These are phyloP conservation scores for Corythoichthys intestinalis DNA, from an alignment of 2,113 vertebrate species.

Conservation along the genomic window DNA sequence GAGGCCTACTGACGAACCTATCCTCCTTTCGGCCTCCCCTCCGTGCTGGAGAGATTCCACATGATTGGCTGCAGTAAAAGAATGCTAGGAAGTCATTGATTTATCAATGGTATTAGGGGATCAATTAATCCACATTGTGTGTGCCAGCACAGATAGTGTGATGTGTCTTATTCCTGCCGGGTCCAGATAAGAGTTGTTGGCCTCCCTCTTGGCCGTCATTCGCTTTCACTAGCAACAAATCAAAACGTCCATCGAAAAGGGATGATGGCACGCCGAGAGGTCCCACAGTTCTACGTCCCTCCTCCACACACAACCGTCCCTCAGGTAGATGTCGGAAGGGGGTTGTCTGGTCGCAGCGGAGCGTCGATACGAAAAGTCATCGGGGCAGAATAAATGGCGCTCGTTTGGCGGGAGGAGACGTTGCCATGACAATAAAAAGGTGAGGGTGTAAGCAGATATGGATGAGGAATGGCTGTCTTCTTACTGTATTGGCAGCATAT, in stretches of 20 bases:
- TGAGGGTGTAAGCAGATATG: neutral
- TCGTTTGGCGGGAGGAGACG: slow-evolving; percentile 35
- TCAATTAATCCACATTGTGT: slow-evolving; percentile 83
- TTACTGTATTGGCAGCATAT: neutral
- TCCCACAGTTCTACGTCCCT: slow-evolving; percentile 34
- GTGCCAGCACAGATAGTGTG: slow-evolving; percentile 76
- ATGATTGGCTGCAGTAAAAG: slow-evolving; percentile 63
- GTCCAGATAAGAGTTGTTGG: slow-evolving; percentile 68
- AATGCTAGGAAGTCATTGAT: slow-evolving; percentile 67
- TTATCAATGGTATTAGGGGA: slow-evolving; percentile 80
- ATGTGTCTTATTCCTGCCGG: slow-evolving; percentile 75
- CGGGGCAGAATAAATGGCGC: slow-evolving; percentile 48
- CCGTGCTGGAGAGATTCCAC: slow-evolving; percentile 30
- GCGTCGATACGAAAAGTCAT: slow-evolving; percentile 58
- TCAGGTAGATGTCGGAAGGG: slow-evolving; percentile 27
- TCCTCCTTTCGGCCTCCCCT: slow-evolving; percentile 51
- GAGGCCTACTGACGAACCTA: slow-evolving; percentile 69
- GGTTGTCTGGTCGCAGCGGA: slow-evolving; percentile 57
- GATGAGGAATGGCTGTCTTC: neutral
- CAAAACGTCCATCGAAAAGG: slow-evolving; percentile 59
- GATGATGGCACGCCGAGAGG: slow-evolving; percentile 46
- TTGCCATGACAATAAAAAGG: slow-evolving; percentile 45
- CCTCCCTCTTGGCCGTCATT: slow-evolving; percentile 36
- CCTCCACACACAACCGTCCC: neutral
- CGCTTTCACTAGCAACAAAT: slow-evolving; percentile 58